Evolutionary conservation across 2,888 invertebrate species (phyloP).

Genomic region (Cheilosia variabilis): DNA sequence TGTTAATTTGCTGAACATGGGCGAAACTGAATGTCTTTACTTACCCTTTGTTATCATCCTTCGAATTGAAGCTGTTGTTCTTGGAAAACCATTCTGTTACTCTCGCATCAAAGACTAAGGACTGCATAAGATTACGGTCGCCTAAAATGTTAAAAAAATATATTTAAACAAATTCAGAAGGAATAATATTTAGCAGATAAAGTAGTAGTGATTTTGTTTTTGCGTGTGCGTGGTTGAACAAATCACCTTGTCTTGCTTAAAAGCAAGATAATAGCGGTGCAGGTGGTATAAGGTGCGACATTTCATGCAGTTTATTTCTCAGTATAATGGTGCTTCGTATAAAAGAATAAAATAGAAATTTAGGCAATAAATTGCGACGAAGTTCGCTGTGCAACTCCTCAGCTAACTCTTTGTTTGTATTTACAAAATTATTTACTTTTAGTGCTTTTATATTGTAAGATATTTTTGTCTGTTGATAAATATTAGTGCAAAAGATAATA

Average conservation of each 20-base stretch:
- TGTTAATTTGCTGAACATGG: neutral
- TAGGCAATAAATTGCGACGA: slow-evolving; percentile 2
- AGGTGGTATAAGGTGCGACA: slow-evolving; percentile 60
- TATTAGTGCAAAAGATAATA: slow-evolving; percentile 33
- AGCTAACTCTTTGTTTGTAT: slow-evolving; percentile 78
- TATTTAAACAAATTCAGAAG: neutral
- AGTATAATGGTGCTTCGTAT: slow-evolving; percentile 49
- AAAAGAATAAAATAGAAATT: slow-evolving; percentile 17
- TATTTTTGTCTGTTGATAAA: neutral
- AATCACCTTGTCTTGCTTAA: slow-evolving; percentile 60
- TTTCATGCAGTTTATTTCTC: slow-evolving; percentile 60
- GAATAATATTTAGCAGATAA: slow-evolving; percentile 2
- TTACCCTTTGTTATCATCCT: slow-evolving; percentile 88
- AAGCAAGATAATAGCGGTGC: slow-evolving; percentile 59
- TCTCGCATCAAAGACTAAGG: slow-evolving; percentile 94
- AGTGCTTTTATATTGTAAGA: neutral
- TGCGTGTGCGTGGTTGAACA: slow-evolving; percentile 61
- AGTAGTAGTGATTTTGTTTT: slow-evolving; percentile 18
- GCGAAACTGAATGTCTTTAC: slow-evolving; percentile 76
- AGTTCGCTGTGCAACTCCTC: slow-evolving; percentile 84
- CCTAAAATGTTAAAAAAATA: slow-evolving; percentile 85
- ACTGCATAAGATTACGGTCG: slow-evolving; percentile 93
- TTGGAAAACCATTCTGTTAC: slow-evolving; percentile 94
- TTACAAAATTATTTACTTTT: slow-evolving; percentile 4
- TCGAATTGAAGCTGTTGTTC: slow-evolving; percentile 89